Conservation (phyloP, 2,888 invertebrate species). For the Acleris holmiana region DNA sequence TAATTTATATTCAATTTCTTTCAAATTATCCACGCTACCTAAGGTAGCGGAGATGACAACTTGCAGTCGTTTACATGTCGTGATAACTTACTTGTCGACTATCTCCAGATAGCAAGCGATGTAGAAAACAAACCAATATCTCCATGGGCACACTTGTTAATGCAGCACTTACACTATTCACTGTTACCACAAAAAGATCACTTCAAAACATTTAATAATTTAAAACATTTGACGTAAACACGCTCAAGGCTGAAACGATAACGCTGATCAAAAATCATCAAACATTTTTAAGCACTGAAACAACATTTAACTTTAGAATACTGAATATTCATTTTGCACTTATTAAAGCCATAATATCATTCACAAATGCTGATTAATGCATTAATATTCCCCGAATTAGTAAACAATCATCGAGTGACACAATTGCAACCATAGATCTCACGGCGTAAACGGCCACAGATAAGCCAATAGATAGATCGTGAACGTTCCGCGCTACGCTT, state of each 20-base stretch:
- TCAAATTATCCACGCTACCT: conserved; percentile 45
- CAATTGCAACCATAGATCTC: conserved; percentile 79
- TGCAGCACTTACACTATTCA: conserved; percentile 49
- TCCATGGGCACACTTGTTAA: conserved; percentile 53
- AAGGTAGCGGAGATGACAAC: conserved; percentile 62
- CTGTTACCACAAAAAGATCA: conserved; percentile 53
- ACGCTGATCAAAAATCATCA: conserved; percentile 38
- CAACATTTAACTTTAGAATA: conserved; percentile 4
- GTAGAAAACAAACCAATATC: conserved; percentile 51
- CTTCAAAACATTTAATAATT: conserved; percentile 57
- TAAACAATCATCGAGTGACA: conserved; percentile 80
- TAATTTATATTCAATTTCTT: background rate
- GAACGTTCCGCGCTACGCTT: conserved; percentile 39
- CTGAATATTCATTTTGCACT: conserved; percentile 14
- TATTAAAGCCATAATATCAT: conserved; percentile 38
- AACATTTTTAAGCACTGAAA: conserved; percentile 27
- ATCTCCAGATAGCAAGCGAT: conserved; percentile 49
- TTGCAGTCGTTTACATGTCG: conserved; percentile 63
- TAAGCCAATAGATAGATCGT: conserved; percentile 63
- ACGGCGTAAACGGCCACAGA: conserved; percentile 79
- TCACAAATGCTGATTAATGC: conserved; percentile 48
- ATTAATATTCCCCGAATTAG: conserved; percentile 69
- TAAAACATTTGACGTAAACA: conserved; percentile 76
- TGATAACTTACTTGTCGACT: conserved; percentile 53
- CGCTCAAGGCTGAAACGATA: conserved; percentile 55